phyloP scores from a whole-genome alignment of 2,797 vertebrate species.

The Oceanodroma leucorhoa region DNA sequence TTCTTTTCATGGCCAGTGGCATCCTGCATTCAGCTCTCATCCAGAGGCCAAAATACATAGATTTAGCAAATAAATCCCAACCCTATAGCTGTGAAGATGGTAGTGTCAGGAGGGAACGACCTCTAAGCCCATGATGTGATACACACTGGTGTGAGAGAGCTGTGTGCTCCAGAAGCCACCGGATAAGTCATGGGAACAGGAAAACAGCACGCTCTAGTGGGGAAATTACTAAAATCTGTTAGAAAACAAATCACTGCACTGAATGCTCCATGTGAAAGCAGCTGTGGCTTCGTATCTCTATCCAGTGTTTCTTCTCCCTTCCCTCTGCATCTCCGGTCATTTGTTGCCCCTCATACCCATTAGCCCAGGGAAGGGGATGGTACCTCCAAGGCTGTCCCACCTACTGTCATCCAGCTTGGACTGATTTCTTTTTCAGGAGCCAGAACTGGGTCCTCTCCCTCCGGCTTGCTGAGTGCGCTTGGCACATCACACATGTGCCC shows the following conservation, averaged over 20 bases:
- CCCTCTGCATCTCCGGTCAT: not conserved
- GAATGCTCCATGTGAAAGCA: not conserved
- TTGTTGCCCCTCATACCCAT: not conserved
- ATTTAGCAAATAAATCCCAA: not conserved
- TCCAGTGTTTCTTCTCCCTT: not conserved
- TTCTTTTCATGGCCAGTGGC: not conserved
- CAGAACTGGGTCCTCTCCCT: not conserved
- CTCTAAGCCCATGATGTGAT: not conserved
- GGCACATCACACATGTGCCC: rapidly evolving
- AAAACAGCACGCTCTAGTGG: conserved; percentile 56
- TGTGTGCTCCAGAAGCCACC: not conserved
- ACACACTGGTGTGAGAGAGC: not conserved
- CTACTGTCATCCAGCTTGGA: not conserved
- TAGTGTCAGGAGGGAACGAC: not conserved
- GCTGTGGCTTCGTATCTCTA: rapidly evolving
- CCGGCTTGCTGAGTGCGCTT: not conserved
- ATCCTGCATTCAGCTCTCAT: not conserved
- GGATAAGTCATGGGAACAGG: not conserved
- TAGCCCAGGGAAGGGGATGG: rapidly evolving
- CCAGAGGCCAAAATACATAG: not conserved
- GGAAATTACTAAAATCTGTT: not conserved
- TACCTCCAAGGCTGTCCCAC: not conserved
- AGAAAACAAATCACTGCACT: not conserved
- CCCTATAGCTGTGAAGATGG: not conserved
- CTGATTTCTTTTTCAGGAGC: not conserved